Evolutionary conservation across 1,140 invertebrate genomes (phyloP), one percentile per base, ranked within the genome.

Genomic region (Drosophila nigrodunni): DNA sequence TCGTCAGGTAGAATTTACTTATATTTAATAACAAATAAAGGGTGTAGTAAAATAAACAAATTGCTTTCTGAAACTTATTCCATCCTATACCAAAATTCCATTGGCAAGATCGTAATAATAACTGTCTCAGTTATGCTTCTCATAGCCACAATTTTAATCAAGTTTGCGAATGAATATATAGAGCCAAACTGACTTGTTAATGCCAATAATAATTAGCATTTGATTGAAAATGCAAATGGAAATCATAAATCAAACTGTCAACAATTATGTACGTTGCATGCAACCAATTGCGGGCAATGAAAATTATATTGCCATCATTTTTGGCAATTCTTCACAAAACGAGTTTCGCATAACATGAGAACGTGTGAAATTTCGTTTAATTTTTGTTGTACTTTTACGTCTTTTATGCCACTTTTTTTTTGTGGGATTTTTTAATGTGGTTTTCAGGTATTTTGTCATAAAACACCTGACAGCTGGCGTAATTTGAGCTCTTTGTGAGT

Each of bases 381-480:
- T 30, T 62, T 57, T 57, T 62, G 62, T 58, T 50, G 15, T 35
- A 21, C 25, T 30, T 30, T 25, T 25, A 25, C 25, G 25, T 25
- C 2, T 30, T 30, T 30, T 30, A 30, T 30, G 25, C 6, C 25
- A 30, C 25, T 6, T 30, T 30, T 50, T 49, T 65, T 65, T 44
- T 49, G 25, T 30, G 25, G 2, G 10, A 15, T 41, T 50, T 65
- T 61, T 55, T 69, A 50, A 62, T 62, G 66, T 37, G 66, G 59
- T 74, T 70, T 70, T 62, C 57, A 61, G 66, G 66, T 74, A 64
- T 74, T 70, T 74, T 74, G 72, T 62, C 72, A 74, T 74, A 70
- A 74, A 74, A 74, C 58, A 74, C 72, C 66, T 54, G 72, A 70
- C 72, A 74, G 72, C 58, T 70, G 66, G 43, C 43, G 72, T 74